Evolutionary conservation across 2,113 vertebrate genomes (phyloP).

Genomic region (Ptyas mucosa): DNA sequence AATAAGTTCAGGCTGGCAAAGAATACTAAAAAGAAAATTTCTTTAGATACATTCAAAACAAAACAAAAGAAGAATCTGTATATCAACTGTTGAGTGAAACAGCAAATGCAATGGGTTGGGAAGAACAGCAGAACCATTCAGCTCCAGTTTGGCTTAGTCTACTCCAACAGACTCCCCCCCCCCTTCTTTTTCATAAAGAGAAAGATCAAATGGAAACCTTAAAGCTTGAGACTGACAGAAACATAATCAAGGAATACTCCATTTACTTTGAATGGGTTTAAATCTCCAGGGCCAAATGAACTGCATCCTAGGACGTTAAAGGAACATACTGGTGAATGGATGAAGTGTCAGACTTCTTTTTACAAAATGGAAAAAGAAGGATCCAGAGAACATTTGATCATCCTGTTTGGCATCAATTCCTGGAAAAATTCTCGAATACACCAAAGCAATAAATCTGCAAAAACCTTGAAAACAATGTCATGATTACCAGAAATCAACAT

Average conservation of each 20-base stretch:
- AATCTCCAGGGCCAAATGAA: neutral
- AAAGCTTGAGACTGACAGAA: neutral
- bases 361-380: neutral
- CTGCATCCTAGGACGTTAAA: neutral
- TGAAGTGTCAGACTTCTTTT: neutral
- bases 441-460: neutral
- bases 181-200: neutral
- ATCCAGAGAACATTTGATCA: neutral
- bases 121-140: neutral
- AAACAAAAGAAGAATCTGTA: neutral
- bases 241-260: neutral
- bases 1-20: neutral
- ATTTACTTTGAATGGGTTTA: neutral
- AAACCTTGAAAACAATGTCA: neutral
- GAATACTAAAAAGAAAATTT: neutral
- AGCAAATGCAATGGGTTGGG: neutral
- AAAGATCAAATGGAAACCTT: neutral
- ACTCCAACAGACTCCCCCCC: neutral
- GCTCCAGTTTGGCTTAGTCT: neutral
- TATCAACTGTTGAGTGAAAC: neutral
- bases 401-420: neutral
- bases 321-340: neutral
- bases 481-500: neutral
- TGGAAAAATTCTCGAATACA: neutral
- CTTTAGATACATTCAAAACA: neutral